Evolutionary conservation across 2,888 invertebrate species (phyloP), one percentile per base, ranked within the genome.

Genomic region (Operophtera brumata): DNA sequence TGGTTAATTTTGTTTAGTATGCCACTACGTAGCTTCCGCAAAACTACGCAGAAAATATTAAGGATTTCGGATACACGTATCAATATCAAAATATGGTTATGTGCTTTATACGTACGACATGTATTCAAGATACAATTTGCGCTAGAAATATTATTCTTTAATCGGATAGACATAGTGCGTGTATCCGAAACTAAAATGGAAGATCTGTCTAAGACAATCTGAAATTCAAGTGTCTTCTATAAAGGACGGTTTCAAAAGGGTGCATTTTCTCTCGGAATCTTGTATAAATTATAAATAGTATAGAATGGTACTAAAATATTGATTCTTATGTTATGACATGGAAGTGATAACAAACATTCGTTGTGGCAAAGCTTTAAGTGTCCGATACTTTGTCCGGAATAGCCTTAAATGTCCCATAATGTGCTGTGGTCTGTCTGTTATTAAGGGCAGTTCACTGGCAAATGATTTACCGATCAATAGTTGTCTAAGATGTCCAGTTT

Each of bases 311-410:
- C 20, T 20, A 20, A 20, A 65, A 61, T 66, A 66, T 58, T 57
- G 60, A 62, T 61, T 68, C 58, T 73, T 71, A 68, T 64, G 65
- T 73, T 69, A 60, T 64, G 67, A 74, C 75, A 76, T 75, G 74
- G 71, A 71, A 60, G 43, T 37, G 65, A 67, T 66, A 66, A 62
- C 60, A 64, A 66, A 65, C 62, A 63, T 54, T 66, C 66, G 73
- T 75, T 75, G 76, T 76, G 75, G 71, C 54, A 58, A 64, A 73
- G 75, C 77, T 77, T 77, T 73, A 74, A 59, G 26, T 43, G 46
- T 54, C 43, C 47, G 44, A 47, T 45, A 53, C 52, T 58, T 47
- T 65, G 45, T 54, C 59, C 46, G 54, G 57, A 42, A 32, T 40
- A 50, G 37, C 46, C 42, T 50, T 55, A 43, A 56, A 39, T 43